phyloP scores from a whole-genome alignment of 2,888 invertebrate genomes.

The Litoditis marina region DNA sequence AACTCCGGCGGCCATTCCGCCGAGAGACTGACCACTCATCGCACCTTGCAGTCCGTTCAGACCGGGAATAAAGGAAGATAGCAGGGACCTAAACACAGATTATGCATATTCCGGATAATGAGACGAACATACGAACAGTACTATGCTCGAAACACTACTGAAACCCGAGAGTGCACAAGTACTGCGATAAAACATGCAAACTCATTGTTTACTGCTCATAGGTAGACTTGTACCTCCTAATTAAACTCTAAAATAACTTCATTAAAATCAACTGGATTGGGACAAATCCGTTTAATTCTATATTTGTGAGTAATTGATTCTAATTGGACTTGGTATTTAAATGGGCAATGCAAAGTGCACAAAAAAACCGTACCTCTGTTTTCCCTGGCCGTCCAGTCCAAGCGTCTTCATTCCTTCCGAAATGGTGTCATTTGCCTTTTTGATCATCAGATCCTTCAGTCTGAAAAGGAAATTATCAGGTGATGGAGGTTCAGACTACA shows the following conservation, averaged over 20 bases:
- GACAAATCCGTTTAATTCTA: too few relatives aligned
- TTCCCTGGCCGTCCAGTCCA: slow-evolving; percentile 3
- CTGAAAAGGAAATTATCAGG: slow-evolving; percentile 2
- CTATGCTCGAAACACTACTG: too few relatives aligned
- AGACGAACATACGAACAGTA: too few relatives aligned
- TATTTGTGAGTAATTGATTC: too few relatives aligned
- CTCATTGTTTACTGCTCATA: too few relatives aligned
- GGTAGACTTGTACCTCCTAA: too few relatives aligned
- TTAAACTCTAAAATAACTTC: too few relatives aligned
- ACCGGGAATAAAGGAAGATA: slow-evolving; percentile 42
- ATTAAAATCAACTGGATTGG: too few relatives aligned
- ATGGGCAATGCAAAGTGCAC: neutral
- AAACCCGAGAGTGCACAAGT: too few relatives aligned
- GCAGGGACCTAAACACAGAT: slow-evolving; percentile 18
- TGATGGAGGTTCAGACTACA: neutral
- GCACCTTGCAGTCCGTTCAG: slow-evolving; percentile 18
- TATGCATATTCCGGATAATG: too few relatives aligned
- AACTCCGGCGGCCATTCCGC: slow-evolving; percentile 16
- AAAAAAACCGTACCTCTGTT: neutral
- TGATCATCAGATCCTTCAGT: slow-evolving; percentile 60
- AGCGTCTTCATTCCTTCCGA: slow-evolving; percentile 10
- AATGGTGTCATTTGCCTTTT: slow-evolving; percentile 57
- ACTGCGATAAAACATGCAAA: too few relatives aligned
- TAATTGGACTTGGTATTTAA: too few relatives aligned
- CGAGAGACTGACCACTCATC: slow-evolving; percentile 2